phyloP scores from a whole-genome alignment of 2,888 invertebrate genomes.

The Amiota communis region DNA sequence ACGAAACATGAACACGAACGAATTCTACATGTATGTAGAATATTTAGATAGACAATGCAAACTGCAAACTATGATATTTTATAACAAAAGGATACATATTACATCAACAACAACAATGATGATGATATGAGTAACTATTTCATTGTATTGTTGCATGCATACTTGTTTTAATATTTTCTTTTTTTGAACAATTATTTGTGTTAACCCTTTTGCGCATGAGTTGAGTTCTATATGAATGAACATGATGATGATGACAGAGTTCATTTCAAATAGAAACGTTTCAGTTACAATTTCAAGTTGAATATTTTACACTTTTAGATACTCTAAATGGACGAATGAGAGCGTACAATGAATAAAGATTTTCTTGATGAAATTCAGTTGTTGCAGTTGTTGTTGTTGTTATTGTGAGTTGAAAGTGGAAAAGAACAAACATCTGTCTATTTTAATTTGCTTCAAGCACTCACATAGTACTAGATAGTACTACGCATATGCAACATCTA shows the following conservation, averaged over 20 bases:
- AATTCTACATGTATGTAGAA: no score
- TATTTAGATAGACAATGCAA: no score
- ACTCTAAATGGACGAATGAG: no score
- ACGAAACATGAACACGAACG: no score
- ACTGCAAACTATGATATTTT: no score
- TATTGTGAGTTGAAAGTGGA: constrained; percentile 1
- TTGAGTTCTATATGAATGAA: background rate
- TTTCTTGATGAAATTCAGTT: background rate
- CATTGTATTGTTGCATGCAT: background rate
- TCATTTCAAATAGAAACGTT: background rate
- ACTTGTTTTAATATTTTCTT: background rate
- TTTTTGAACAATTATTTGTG: constrained; percentile 1
- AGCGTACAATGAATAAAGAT: no score
- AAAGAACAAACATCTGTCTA: constrained; percentile 48
- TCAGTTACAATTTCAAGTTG: background rate
- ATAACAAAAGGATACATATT: background rate
- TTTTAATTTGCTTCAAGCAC: constrained; percentile 51
- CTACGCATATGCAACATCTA: background rate
- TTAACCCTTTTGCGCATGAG: constrained; percentile 11
- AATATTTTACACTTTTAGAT: background rate
- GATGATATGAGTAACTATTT: background rate
- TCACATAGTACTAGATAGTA: background rate
- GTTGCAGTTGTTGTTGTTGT: background rate
- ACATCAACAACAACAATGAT: background rate
- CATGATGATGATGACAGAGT: background rate